These are phyloP conservation scores for Drosophila grimshawi DNA, from an alignment of 1,140 invertebrate genomes.

Conservation along the genomic window DNA sequence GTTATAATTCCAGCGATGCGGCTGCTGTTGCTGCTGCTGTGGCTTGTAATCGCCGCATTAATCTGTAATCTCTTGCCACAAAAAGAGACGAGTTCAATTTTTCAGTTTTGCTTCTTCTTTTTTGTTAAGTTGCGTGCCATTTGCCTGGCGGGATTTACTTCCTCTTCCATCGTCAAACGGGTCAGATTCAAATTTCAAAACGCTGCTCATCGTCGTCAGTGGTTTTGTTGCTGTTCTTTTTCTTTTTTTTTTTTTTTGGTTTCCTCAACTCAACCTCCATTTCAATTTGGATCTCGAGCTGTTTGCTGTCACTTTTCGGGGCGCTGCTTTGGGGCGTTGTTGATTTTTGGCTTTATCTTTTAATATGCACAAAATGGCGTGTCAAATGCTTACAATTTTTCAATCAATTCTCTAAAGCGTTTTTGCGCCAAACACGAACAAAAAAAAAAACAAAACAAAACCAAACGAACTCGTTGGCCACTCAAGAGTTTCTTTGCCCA, in stretches of 20 bases:
- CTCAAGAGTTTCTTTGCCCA: conserved; percentile 1
- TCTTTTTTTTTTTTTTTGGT: not conserved
- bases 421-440: conserved; percentile 1
- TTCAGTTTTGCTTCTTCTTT: conserved; percentile 3
- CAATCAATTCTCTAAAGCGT: conserved; percentile 66
- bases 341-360: conserved; percentile 75
- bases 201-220: conserved; percentile 16
- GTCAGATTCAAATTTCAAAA: conserved; percentile 63
- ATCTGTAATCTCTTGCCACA: conserved; percentile 69
- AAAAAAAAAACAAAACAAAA: conserved; percentile 17
- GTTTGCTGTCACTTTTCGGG: conserved; percentile 13
- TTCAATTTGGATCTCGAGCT: conserved; percentile 15
- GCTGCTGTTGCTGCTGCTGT: not conserved
- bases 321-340: conserved; percentile 53
- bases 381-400: conserved; percentile 76
- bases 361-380: conserved; percentile 78
- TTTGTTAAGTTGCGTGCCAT: conserved; percentile 57
- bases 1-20: conserved; percentile 51
- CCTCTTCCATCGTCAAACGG: not conserved
- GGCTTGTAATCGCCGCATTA: conserved; percentile 74
- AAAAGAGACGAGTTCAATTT: conserved; percentile 27
- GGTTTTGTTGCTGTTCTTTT: not conserved
- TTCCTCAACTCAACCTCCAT: not conserved
- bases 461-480: conserved; percentile 10
- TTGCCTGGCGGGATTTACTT: conserved; percentile 37